phyloP scores from a whole-genome alignment of 30 jellyfish, hydroid and myxozoan species.

The Cassiopea xamachana region DNA sequence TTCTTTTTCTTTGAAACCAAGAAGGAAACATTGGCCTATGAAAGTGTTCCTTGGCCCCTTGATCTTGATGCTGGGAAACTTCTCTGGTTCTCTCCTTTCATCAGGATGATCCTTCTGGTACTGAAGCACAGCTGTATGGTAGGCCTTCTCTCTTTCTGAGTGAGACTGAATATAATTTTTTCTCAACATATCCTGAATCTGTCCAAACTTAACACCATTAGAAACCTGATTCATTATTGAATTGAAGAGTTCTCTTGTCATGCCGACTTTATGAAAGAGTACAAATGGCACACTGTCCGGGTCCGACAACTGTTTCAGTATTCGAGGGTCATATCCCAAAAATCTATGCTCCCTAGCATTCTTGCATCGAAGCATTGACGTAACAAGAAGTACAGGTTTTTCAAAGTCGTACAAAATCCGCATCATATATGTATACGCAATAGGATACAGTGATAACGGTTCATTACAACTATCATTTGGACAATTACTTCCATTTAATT shows the following conservation, averaged over 20 bases:
- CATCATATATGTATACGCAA: conserved; percentile 82
- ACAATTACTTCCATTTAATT: conserved; percentile 66
- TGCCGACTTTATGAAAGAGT: conserved; percentile 94
- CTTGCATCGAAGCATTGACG: conserved; percentile 88
- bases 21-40: conserved; percentile 91
- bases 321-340: conserved; percentile 97
- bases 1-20: conserved; percentile 90
- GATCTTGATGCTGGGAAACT: conserved; percentile 80
- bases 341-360: conserved; percentile 88
- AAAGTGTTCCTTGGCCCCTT: conserved; percentile 92
- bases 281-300: conserved; percentile 89
- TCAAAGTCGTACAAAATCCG: conserved; percentile 90
- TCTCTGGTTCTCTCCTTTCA: conserved; percentile 28
- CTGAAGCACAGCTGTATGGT: conserved; percentile 67
- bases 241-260: conserved; percentile 80
- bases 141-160: conserved; percentile 73
- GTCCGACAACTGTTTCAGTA: conserved; percentile 77
- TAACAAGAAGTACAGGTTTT: conserved; percentile 88
- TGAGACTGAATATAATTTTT: conserved; percentile 69
- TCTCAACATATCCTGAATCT: conserved; percentile 80
- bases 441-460: conserved; percentile 77
- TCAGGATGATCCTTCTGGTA: conserved; percentile 78
- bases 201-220: conserved; percentile 88
- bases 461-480: conserved; percentile 59
- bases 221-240: conserved; percentile 77